phyloP scores from a whole-genome alignment of 1,140 invertebrate species.

The Scaptodrosophila lebanonensis region DNA sequence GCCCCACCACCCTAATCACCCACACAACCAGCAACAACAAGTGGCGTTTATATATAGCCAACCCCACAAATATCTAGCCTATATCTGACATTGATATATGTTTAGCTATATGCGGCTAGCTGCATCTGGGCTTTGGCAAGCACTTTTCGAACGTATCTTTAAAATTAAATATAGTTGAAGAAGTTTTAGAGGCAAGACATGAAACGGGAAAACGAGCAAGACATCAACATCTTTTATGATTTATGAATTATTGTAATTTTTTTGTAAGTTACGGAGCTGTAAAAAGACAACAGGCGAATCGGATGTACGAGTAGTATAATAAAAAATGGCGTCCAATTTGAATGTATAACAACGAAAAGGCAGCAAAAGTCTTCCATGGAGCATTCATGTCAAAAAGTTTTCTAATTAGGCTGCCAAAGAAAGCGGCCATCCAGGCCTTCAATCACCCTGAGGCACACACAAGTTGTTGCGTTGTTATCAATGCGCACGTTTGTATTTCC shows the following conservation, averaged over 20 bases:
- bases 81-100: constrained; percentile 36
- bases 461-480: too few relatives aligned
- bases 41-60: constrained; percentile 43
- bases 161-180: constrained; percentile 73
- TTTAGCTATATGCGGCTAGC: constrained; percentile 33
- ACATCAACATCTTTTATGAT: constrained; percentile 29
- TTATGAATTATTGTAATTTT: constrained; percentile 31
- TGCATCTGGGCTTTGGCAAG: constrained; percentile 42
- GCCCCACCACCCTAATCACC: neutral
- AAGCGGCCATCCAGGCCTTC: constrained; percentile 37
- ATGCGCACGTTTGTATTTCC: too few relatives aligned
- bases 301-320: constrained; percentile 66
- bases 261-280: constrained; percentile 39
- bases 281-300: constrained; percentile 48
- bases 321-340: constrained; percentile 36
- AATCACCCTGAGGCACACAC: too few relatives aligned
- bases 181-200: constrained; percentile 38
- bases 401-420: constrained; percentile 48
- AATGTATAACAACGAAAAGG: constrained; percentile 26
- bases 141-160: constrained; percentile 60
- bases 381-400: constrained; percentile 40
- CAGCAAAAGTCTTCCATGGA: constrained; percentile 18
- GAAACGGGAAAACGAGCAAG: constrained; percentile 23
- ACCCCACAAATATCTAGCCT: constrained; percentile 29
- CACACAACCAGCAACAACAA: constrained; percentile 17